Base-by-base conservation (phyloP, 2,888 invertebrate genomes). In the Gortyna flavago region DNA sequence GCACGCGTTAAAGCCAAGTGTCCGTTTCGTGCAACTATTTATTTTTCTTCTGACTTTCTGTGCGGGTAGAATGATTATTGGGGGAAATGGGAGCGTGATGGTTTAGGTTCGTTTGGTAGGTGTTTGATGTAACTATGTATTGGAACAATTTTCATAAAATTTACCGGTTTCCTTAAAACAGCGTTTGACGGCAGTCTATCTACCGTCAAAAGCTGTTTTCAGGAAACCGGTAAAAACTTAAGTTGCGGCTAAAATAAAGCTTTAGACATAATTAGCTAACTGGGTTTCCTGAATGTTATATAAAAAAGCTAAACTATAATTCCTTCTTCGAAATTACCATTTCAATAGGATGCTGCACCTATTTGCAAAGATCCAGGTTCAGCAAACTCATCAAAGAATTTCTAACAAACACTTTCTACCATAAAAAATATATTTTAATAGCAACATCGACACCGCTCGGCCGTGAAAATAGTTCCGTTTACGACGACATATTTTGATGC, bases 1-100 rank as follows among this genome's bases (percentile, higher is more conserved):
- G 92, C 94, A 94, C 92, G 89, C 93, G 83, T 79, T 85, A 85
- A 85, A 89, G 87, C 87, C 83, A 88, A 90, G 89, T 89, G 85
- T 84, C 86, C 86, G 89, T 87, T 87, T 84, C 85, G 88, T 86
- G 84, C 85, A 86, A 88, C 88, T 85, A 89, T 85, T 86, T 89
- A 87, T 87, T 87, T 84, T 85, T 74, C 77, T 86, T 81, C 76
- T 80, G 51, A 75, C 75, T 75, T 80, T 77, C 32, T n/a, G 69
- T 57, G 62, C 35, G 83, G 78, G 66, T 70, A 65, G 68, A 80
- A 81, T 80, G 70, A 79, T 80, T 81, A 83, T 79, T 77, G 74
- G 62, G 62, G 76, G 72, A 41, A 82, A 67, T 41, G 65, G 65
- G 8, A 44, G 8, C 29, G 51, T n/a, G 18, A 70, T 67, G 16